A percentile compares a stretch with the other conserved stretches of the same genome.
These are phyloP conservation scores for Tichodroma muraria DNA, from an alignment of 2,113 vertebrate species.

Conservation along the genomic window DNA sequence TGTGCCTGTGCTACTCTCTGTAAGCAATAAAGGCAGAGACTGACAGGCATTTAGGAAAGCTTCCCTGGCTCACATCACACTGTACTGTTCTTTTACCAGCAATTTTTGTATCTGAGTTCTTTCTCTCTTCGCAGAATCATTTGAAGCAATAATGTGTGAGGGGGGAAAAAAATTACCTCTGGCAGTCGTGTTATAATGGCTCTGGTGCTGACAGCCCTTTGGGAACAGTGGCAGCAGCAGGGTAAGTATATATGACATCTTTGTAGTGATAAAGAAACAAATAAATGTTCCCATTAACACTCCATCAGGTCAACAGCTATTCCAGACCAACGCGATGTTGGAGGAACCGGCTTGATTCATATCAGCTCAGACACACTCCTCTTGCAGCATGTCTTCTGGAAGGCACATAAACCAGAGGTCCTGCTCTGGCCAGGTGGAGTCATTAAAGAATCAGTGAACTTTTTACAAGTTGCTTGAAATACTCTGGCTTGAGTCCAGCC, in stretches of 20 bases:
- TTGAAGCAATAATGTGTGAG: slow-evolving; percentile 50
- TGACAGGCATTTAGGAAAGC: neutral
- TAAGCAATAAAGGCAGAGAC: neutral
- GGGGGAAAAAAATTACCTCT: neutral
- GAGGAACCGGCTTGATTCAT: slow-evolving; percentile 36
- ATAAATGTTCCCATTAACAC: slow-evolving; percentile 69
- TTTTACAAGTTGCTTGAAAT: slow-evolving; percentile 58
- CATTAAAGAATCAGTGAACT: slow-evolving; percentile 52
- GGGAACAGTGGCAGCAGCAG: slow-evolving; percentile 57
- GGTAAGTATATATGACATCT: slow-evolving; percentile 63
- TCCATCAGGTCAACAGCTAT: slow-evolving; percentile 61
- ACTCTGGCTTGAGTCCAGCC: slow-evolving; percentile 29
- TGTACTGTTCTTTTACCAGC: neutral
- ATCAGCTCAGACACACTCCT: slow-evolving; percentile 36
- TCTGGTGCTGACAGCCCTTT: slow-evolving; percentile 62
- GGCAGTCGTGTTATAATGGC: slow-evolving; percentile 58
- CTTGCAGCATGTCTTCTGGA: slow-evolving; percentile 25
- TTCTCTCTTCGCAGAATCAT: slow-evolving; percentile 3
- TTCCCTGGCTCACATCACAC: neutral
- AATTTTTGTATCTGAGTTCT: neutral
- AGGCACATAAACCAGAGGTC: slow-evolving; percentile 42
- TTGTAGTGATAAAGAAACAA: slow-evolving; percentile 70
- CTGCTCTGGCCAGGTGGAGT: slow-evolving; percentile 53
- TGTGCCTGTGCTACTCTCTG: neutral
- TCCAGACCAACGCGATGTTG: slow-evolving; percentile 28